Base-by-base conservation (phyloP, 2,888 invertebrate genomes). In the Argyresthia albistria region DNA sequence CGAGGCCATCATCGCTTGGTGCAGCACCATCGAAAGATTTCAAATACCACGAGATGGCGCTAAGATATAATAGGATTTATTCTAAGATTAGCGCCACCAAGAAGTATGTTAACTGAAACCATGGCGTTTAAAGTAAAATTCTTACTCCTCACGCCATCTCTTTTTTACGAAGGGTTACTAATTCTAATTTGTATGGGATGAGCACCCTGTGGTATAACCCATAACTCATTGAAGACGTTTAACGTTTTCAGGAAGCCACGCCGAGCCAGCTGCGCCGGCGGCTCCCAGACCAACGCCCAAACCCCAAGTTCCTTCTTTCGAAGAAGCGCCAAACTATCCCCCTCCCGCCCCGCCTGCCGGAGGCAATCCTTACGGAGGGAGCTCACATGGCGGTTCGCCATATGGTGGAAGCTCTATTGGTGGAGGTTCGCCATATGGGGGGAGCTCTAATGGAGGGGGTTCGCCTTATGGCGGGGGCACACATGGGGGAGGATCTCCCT, bases 261-360 rank as follows among this genome's bases (percentile, higher is more conserved):
- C 82, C 2, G 78, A 76, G 53, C 84, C 87, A 35, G 63, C 70
- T 1, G 65, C 68, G 51, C 80, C 81, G 12, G 59, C 70, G n/a
- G 63, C 59, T 3, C 64, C 77, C 0, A 74, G 65, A 43, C 70
- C 72, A 1, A 56, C 65, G 14, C 64, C 71, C 0, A 73, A 67
- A 50, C 81, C 79, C 9, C 76, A 70, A 54, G 57, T 72, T 11
- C 77, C 81, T 4, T 59, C 74, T 8, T 62, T 64, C 37, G 66
- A 73, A 59, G 83, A 87, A 53, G 69, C 74, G 1, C 61, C 73
- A 1, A 75, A 70, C 59, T 87, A 88, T 63, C 53, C 39, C 43
- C 57, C 57, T 0, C 59, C 57, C 1, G 53, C 46, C 16, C 53
- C 56, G 1, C 53, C 53, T 0, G 51, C 50, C 12, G 55, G 59